Evolutionary conservation across 2,888 invertebrate genomes (phyloP).

Genomic region (Mayetiola destructor): DNA sequence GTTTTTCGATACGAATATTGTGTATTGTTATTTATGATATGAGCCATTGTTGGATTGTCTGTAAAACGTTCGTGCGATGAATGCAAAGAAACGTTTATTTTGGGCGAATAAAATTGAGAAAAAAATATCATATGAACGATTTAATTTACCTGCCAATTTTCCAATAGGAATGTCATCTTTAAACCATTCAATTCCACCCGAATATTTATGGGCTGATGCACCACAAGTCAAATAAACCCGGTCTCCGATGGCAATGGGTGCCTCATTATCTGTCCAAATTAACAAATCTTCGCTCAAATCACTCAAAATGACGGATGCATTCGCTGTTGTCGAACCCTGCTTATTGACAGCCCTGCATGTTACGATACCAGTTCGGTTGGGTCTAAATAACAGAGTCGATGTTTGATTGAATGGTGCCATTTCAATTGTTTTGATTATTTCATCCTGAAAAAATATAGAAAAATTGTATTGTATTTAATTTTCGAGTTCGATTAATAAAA

Average conservation of each 20-base stretch:
- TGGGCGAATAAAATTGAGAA: background rate
- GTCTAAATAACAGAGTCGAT: slow-evolving; percentile 32
- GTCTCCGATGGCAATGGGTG: slow-evolving; percentile 41
- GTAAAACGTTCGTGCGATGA: too few relatives aligned
- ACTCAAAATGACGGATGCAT: slow-evolving; percentile 28
- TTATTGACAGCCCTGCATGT: slow-evolving; percentile 35
- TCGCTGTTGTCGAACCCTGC: slow-evolving; percentile 25
- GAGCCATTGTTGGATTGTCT: too few relatives aligned
- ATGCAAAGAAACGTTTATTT: too few relatives aligned
- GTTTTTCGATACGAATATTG: slow-evolving; percentile 30
- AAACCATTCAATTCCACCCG: slow-evolving; percentile 39
- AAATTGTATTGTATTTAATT: background rate
- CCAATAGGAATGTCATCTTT: slow-evolving; percentile 23
- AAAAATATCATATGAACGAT: slow-evolving; percentile 17
- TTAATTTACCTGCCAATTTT: background rate
- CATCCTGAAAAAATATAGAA: background rate
- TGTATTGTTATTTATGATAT: slow-evolving; percentile 19
- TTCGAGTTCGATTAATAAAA: background rate
- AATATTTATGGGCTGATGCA: slow-evolving; percentile 40
- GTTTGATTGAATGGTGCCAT: slow-evolving; percentile 17
- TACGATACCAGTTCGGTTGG: slow-evolving; percentile 34
- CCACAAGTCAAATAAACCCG: slow-evolving; percentile 42
- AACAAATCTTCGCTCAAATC: slow-evolving; percentile 24
- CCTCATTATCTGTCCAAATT: background rate
- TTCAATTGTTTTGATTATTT: background rate